A percentile compares a stretch with the other conserved stretches of the same genome.
phyloP scores from a whole-genome alignment of 2,113 vertebrate species.

The Danionella cerebrum region DNA sequence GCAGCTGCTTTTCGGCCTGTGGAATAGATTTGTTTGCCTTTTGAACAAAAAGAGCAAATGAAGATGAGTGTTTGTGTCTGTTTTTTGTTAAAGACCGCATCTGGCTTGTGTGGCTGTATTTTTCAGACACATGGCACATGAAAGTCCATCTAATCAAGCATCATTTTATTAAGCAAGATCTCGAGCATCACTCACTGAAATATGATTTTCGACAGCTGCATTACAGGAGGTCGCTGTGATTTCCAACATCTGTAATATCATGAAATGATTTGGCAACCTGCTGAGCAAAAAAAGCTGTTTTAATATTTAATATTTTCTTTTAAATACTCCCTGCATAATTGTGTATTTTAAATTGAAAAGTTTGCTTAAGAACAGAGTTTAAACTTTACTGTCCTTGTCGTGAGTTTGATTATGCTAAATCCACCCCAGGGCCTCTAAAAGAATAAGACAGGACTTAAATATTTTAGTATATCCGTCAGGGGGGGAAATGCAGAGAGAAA shows the following conservation, averaged over 20 bases:
- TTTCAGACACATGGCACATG: background rate
- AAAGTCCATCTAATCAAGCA: background rate
- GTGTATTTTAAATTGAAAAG: slow-evolving; percentile 51
- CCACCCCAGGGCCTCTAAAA: slow-evolving; percentile 52
- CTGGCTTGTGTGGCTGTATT: background rate
- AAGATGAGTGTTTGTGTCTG: slow-evolving; percentile 5
- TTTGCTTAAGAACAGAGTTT: slow-evolving; percentile 49
- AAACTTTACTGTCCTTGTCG: slow-evolving; percentile 39
- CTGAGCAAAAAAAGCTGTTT: slow-evolving; percentile 43
- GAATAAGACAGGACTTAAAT: slow-evolving; percentile 66
- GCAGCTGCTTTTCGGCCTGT: background rate
- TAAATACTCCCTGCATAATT: slow-evolving; percentile 47
- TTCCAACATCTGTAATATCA: background rate
- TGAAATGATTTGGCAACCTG: background rate
- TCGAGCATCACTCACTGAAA: background rate
- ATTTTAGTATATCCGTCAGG: slow-evolving; percentile 62
- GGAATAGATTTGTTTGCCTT: background rate
- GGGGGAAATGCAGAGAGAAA: slow-evolving; percentile 39
- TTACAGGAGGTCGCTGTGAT: background rate
- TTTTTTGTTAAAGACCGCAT: slow-evolving; percentile 2
- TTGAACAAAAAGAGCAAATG: slow-evolving; percentile 1
- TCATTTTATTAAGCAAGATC: background rate
- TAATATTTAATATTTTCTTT: slow-evolving; percentile 56
- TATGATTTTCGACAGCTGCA: background rate
- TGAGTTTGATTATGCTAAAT: slow-evolving; percentile 47